Conservation (phyloP, 2,797 vertebrate genomes). For the Megaceryle alcyon region DNA sequence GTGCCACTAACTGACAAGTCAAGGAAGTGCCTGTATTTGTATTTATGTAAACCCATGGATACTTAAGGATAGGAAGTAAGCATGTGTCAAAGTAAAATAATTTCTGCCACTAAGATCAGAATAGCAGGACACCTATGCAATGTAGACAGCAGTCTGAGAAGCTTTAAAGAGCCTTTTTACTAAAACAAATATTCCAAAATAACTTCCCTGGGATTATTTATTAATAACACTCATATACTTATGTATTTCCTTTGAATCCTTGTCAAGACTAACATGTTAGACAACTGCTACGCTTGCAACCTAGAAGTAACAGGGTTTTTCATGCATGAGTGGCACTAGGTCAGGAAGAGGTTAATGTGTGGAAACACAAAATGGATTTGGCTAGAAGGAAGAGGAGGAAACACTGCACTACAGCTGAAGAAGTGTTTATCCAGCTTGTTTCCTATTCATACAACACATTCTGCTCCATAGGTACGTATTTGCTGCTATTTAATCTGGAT, state of each 20-base stretch:
- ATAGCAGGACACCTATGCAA: not conserved
- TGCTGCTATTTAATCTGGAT: slow-evolving; percentile 16
- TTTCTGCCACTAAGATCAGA: not conserved
- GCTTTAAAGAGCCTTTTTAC: not conserved
- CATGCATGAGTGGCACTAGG: not conserved
- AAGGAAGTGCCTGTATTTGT: not conserved
- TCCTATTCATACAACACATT: not conserved
- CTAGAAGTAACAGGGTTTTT: slow-evolving; percentile 3
- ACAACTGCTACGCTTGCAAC: not conserved
- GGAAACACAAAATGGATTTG: not conserved
- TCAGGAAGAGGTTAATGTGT: slow-evolving; percentile 39
- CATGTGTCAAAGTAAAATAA: not conserved
- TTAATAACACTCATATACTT: not conserved
- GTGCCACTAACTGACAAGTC: not conserved
- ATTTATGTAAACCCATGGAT: not conserved
- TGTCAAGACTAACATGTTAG: not conserved
- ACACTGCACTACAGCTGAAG: not conserved
- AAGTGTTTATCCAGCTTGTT: not conserved
- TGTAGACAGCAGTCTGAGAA: not conserved
- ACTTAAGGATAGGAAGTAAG: not conserved
- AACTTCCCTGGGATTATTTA: not conserved
- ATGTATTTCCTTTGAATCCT: not conserved
- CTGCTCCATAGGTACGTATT: not conserved
- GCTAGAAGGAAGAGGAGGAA: not conserved
- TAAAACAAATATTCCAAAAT: not conserved